A percentile compares a stretch with the other conserved stretches of the same genome.
These are phyloP conservation scores for Huso huso DNA, from an alignment of 2,797 vertebrate species.

Conservation along the genomic window DNA sequence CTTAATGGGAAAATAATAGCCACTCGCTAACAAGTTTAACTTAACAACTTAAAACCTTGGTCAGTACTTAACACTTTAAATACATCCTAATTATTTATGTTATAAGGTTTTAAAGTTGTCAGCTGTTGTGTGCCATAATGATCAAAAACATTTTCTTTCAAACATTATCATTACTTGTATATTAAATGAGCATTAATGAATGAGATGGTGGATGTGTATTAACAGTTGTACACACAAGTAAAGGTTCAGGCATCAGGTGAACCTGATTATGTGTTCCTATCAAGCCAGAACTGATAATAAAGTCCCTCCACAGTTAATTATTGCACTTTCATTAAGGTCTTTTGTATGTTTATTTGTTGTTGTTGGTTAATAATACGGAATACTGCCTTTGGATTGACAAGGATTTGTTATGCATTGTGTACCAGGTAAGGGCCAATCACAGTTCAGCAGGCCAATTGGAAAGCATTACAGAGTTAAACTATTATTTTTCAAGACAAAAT, in stretches of 20 bases:
- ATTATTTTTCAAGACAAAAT: constrained; percentile 22
- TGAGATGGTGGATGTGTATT: constrained; percentile 63
- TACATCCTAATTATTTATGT: constrained; percentile 72
- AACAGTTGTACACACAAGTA: constrained; percentile 46
- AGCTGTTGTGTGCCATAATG: constrained; percentile 62
- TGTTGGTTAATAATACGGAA: constrained; percentile 56
- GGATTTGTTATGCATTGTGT: constrained; percentile 50
- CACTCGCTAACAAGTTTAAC: constrained; percentile 65
- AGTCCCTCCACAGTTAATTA: constrained; percentile 69
- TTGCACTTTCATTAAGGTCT: constrained; percentile 55
- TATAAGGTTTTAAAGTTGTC: constrained; percentile 66
- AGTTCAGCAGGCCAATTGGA: constrained; percentile 43
- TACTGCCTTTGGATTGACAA: constrained; percentile 60
- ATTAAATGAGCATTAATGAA: constrained; percentile 53
- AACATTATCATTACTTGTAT: constrained; percentile 67
- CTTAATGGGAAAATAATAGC: constrained; percentile 54
- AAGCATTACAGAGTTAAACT: constrained; percentile 46
- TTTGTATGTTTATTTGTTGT: constrained; percentile 49
- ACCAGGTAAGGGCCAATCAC: constrained; percentile 51
- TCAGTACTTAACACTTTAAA: constrained; percentile 62
- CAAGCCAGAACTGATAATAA: constrained; percentile 60
- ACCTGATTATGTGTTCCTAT: constrained; percentile 11
- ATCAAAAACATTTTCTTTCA: constrained; percentile 64
- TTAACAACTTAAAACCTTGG: constrained; percentile 45
- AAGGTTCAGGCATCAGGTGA: constrained; percentile 22